Conservation (phyloP, 2,113 vertebrate genomes). For the Sitta europaea region DNA sequence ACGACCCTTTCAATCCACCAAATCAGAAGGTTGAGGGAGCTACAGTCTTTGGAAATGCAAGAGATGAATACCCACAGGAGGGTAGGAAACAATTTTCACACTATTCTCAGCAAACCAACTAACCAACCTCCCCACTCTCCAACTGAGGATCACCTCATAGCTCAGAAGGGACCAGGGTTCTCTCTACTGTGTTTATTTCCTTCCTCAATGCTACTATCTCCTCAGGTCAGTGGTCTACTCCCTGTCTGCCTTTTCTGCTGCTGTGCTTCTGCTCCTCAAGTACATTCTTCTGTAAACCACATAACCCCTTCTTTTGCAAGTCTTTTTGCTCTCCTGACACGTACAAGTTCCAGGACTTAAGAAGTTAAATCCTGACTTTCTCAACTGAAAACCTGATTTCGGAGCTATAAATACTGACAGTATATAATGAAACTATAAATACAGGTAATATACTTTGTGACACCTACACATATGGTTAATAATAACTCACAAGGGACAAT, state of each 20-base stretch:
- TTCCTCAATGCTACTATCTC: not conserved
- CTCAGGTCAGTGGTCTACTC: not conserved
- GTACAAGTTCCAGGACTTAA: not conserved
- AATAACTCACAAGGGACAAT: slow-evolving; percentile 45
- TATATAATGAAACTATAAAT: slow-evolving; percentile 52
- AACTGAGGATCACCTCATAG: not conserved
- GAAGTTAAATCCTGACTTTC: slow-evolving; percentile 12
- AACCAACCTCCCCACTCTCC: not conserved
- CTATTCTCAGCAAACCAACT: not conserved
- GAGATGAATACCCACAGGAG: not conserved
- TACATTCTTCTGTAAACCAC: not conserved
- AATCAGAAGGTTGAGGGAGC: not conserved
- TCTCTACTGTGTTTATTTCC: not conserved
- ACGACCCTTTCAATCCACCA: not conserved
- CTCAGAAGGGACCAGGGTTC: not conserved
- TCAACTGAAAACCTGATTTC: not conserved
- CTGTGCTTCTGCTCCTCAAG: not conserved
- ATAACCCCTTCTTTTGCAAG: not conserved
- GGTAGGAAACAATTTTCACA: not conserved
- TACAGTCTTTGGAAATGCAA: not conserved
- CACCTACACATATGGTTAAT: slow-evolving; percentile 33
- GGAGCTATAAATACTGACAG: slow-evolving; percentile 50
- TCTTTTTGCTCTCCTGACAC: not conserved
- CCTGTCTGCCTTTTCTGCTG: not conserved
- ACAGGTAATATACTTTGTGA: slow-evolving; percentile 16